A percentile compares a stretch with the other conserved stretches of the same genome.
Evolutionary conservation across 2,113 vertebrate genomes (phyloP).

Genomic region (Sturnira hondurensis): DNA sequence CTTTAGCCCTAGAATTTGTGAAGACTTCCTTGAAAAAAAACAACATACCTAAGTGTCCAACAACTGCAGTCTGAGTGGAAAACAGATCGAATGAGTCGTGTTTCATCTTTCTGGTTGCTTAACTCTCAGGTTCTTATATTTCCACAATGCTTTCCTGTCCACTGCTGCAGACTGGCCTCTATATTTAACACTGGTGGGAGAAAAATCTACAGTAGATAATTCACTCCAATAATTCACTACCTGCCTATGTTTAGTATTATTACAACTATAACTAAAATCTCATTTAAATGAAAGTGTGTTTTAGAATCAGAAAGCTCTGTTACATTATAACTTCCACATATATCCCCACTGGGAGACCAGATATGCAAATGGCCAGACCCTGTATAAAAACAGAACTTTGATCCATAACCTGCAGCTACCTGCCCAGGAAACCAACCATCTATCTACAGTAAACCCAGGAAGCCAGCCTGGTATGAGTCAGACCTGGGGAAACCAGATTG

Average conservation of each 20-base stretch:
- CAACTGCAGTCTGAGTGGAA: background rate
- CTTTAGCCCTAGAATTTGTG: background rate
- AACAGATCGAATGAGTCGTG: background rate
- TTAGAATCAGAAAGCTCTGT: background rate
- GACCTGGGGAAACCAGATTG: background rate
- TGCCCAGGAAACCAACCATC: background rate
- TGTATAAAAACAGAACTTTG: background rate
- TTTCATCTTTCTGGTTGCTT: background rate
- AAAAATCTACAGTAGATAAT: background rate
- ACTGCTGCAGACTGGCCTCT: background rate
- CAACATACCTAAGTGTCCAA: background rate
- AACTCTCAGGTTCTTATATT: background rate
- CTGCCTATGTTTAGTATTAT: background rate
- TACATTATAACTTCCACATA: background rate
- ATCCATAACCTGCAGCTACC: background rate
- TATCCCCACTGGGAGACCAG: accelerated
- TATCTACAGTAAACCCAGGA: background rate
- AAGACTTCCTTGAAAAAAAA: background rate
- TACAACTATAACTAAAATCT: background rate
- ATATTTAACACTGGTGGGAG: background rate
- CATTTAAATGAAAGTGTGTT: background rate
- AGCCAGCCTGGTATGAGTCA: background rate
- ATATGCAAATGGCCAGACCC: background rate
- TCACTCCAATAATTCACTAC: background rate
- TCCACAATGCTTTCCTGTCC: background rate